Evolutionary conservation across 2,797 vertebrate genomes (phyloP).

Genomic region (Vireo griseus): DNA sequence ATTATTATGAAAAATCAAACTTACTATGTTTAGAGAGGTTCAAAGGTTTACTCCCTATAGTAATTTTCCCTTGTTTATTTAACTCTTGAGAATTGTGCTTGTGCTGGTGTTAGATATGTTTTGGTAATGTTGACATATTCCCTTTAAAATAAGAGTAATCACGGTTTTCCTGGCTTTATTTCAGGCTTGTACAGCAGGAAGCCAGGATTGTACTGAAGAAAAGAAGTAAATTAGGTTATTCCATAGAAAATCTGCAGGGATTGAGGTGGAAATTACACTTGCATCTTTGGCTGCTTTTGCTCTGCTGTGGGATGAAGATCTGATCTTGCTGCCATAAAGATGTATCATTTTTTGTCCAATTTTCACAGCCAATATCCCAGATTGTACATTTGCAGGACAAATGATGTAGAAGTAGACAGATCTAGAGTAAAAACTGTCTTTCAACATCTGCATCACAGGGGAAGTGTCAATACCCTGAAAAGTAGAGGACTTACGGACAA

Average conservation of each 20-base stretch:
- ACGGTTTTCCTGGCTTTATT: slow-evolving; percentile 46
- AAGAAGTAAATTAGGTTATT: slow-evolving; percentile 56
- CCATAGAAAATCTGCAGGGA: not conserved
- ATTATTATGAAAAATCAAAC: slow-evolving; percentile 28
- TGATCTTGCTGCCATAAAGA: slow-evolving; percentile 10
- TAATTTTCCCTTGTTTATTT: slow-evolving; percentile 40
- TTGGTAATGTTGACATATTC: not conserved
- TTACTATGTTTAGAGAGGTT: not conserved
- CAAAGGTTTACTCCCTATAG: slow-evolving; percentile 38
- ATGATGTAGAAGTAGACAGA: slow-evolving; percentile 47
- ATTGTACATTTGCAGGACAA: slow-evolving; percentile 45
- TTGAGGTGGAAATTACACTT: slow-evolving; percentile 38
- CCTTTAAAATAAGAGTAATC: slow-evolving; percentile 40
- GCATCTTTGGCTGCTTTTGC: slow-evolving; percentile 37
- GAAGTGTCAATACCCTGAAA: slow-evolving; percentile 56
- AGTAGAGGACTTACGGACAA: slow-evolving; percentile 55
- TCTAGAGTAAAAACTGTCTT: slow-evolving; percentile 61
- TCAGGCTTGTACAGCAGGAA: slow-evolving; percentile 28
- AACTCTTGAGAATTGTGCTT: slow-evolving; percentile 22
- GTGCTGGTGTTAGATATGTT: not conserved
- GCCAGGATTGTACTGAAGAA: slow-evolving; percentile 7
- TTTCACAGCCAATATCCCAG: slow-evolving; percentile 19
- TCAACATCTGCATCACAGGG: slow-evolving; percentile 63
- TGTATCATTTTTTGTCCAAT: slow-evolving; percentile 6
- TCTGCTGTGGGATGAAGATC: not conserved